Evolutionary conservation across 2,113 vertebrate genomes (phyloP).

Genomic region (Lampris incognitus): DNA sequence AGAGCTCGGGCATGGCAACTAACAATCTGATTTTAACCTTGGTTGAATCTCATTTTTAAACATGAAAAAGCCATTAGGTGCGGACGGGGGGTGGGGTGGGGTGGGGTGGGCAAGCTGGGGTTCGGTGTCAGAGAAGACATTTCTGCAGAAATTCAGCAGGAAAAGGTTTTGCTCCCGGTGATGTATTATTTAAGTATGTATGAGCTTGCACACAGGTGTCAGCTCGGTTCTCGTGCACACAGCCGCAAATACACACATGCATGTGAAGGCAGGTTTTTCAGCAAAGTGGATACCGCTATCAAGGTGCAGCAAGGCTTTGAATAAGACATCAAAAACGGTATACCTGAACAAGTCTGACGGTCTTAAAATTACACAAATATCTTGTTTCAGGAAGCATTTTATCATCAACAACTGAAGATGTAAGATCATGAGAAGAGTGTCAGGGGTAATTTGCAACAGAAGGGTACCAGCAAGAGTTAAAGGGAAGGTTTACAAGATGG

Average conservation of each 20-base stretch:
- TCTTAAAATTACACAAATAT: no score
- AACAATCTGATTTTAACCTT: slow-evolving; percentile 20
- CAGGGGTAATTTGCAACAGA: no score
- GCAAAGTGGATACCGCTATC: no score
- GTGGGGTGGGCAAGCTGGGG: background rate
- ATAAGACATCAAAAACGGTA: no score
- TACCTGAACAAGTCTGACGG: no score
- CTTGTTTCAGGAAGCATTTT: no score
- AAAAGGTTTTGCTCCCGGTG: background rate
- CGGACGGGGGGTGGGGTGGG: no score
- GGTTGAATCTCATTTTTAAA: background rate
- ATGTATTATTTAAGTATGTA: slow-evolving; percentile 13
- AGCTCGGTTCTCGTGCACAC: slow-evolving; percentile 8
- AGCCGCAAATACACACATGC: background rate
- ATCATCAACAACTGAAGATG: no score
- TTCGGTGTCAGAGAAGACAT: background rate
- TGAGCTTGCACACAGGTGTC: slow-evolving; percentile 14
- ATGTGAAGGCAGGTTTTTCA: background rate
- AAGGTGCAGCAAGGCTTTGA: no score
- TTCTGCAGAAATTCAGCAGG: background rate
- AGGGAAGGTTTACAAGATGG: no score
- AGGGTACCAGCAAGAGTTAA: no score
- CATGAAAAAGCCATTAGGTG: slow-evolving; percentile 5
- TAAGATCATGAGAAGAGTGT: no score
- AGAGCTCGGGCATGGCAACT: background rate